Base-by-base conservation (phyloP, 2,113 vertebrate genomes). In the Proteles cristata region DNA sequence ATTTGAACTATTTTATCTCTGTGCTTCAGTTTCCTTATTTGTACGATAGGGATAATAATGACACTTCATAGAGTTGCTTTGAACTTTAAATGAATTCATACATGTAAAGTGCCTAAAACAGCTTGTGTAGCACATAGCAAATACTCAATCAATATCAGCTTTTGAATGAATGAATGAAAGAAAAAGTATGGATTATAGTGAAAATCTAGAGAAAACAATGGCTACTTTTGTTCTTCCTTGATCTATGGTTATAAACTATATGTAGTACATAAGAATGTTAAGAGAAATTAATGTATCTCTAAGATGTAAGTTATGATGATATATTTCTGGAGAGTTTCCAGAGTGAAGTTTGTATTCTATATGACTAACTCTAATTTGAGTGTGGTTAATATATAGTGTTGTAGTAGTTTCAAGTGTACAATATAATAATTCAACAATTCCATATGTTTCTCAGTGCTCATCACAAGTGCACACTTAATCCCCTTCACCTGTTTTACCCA, bases 61-160 rank as follows among this genome's bases (percentile, higher is more conserved):
- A 12, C 61, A 84, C 15, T 84, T 90, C 48, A 88, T 43, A 82
- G 25, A 28, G 3, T 92, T 95, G 61, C 50, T 95, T 83, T 92
- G 69, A 94, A 45, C 90, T 94, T 93, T 90, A 94, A 84, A 81
- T 89, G 26, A 96, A 91, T 73, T 85, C 9, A 88, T 66, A 66
- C 11, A 71, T 43, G 23, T 45, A 33, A 90, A 79, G 33, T 91
- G 26, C 63, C n/a, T 95, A 45, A 93, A 88, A 93, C 43, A 82
- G 35, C 7, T 77, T 93, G 26, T 23, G 28, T 88, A 81, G 31
- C 55, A 93, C 55, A 74, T 84, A 93, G 53, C 48, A 73, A 91
- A 11, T 50, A 48, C 6, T 85, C 17, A 5, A 23, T 94, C 90
- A 88, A 66, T 87, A 61, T 85, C 77, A 91, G 35, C 23, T 93